These are phyloP conservation scores for Heteronetta atricapilla DNA, from an alignment of 2,113 vertebrate species.

Conservation along the genomic window DNA sequence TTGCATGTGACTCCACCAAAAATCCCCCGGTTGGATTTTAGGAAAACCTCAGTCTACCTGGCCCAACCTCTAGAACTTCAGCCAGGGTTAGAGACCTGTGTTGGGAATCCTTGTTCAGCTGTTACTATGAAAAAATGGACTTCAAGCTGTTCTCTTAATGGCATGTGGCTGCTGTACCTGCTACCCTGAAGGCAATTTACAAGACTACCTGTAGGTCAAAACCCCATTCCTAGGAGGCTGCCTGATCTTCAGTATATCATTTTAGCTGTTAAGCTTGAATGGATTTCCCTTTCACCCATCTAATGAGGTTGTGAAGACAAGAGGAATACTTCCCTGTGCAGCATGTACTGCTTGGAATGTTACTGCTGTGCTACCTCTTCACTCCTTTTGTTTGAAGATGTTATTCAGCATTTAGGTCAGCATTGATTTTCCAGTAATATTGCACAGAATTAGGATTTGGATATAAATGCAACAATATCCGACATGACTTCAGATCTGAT, in stretches of 20 bases:
- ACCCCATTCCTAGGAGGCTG: background rate
- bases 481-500: background rate
- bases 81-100: background rate
- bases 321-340: background rate
- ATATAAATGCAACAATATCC: background rate
- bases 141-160: background rate
- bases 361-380: background rate
- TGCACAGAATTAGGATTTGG: background rate
- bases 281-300: background rate
- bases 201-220: background rate
- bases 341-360: background rate
- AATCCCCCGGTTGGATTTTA: background rate
- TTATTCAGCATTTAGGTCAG: background rate
- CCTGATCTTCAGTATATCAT: background rate
- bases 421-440: background rate
- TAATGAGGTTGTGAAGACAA: background rate
- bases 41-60: background rate
- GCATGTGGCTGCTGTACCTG: background rate
- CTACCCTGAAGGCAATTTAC: background rate
- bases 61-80: background rate
- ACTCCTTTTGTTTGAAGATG: background rate
- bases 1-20: background rate
- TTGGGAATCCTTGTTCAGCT: background rate
- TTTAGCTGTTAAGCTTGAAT: background rate
- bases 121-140: background rate